Conservation (phyloP, 2,888 invertebrate species). For the Eueremaeus valkanovi region DNA sequence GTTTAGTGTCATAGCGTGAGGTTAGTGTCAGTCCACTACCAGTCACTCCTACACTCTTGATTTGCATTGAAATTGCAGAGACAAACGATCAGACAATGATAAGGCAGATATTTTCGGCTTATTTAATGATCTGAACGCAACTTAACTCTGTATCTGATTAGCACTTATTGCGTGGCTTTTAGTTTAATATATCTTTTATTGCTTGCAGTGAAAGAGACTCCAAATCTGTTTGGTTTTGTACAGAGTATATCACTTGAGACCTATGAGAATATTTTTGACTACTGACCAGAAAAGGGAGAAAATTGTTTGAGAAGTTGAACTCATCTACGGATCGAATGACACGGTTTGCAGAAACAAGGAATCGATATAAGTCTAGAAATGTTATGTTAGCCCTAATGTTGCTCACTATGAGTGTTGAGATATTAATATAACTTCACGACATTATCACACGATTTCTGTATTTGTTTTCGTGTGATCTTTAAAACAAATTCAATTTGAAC, state of each 20-base stretch:
- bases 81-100: conserved; percentile 13
- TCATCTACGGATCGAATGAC: conserved; percentile 6
- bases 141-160: background rate
- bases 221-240: background rate
- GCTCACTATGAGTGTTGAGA: background rate
- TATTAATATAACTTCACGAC: background rate
- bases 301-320: background rate
- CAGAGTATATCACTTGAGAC: background rate
- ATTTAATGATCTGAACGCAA: background rate
- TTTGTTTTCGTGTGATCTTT: background rate
- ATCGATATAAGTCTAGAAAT: conserved; percentile 1
- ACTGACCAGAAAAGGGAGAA: conserved; percentile 9
- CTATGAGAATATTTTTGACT: background rate
- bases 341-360: background rate
- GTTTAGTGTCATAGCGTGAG: no score
- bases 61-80: background rate
- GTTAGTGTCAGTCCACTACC: background rate
- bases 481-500: no score
- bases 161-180: background rate
- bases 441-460: background rate
- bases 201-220: background rate
- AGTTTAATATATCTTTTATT: background rate
- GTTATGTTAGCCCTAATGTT: background rate
- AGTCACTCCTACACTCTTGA: background rate
- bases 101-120: background rate